Base-by-base conservation (phyloP, 2,797 vertebrate genomes). In the Tragelaphus eurycerus region DNA sequence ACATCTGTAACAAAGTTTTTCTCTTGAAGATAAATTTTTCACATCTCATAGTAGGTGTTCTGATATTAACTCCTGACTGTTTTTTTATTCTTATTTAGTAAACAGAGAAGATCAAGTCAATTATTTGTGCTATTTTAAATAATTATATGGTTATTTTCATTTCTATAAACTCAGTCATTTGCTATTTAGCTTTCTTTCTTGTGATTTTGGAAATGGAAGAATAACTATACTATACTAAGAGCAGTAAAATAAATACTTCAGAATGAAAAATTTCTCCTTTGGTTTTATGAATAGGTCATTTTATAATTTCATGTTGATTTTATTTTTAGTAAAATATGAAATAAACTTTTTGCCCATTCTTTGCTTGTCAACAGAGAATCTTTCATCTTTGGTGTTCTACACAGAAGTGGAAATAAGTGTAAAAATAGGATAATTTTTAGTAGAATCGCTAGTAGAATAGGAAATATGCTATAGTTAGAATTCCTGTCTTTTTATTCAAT, bases 321-420 rank as follows among this genome's bases (percentile, higher is more conserved):
- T 29, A 74, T 64, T 92, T 93, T 93, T 83, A 95, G 64, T 59
- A 86, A 93, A 86, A 92, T 86, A 8, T 57, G 38, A 96, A 94
- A 59, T n/a, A 23, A 25, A 46, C 1, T 43, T 96, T 86, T 67
- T 34, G 10, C 27, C 4, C 60, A 38, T 90, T 79, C 38, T 82
- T 88, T 86, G 19, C 12, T 85, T 93, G 4, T 81, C 19, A 90
- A 19, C 6, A 86, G 74, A 85, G 48, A 55, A 6, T 67, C 52
- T 79, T 96, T 96, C 89, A 50, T 10, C 19, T 76, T 95, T 93
- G n/a, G n/a, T 2, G 55, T 19, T 57, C 14, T 60, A 60, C 57
- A 54, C 43, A 50, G 31, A 64, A 84, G 9, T 15, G 71, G 55
- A 93, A 82, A 25, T 34, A 78, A 52, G 7, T 52, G 3, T 23